Evolutionary conservation across 2,113 vertebrate genomes (phyloP).

Genomic region (Pelecanus crispus): DNA sequence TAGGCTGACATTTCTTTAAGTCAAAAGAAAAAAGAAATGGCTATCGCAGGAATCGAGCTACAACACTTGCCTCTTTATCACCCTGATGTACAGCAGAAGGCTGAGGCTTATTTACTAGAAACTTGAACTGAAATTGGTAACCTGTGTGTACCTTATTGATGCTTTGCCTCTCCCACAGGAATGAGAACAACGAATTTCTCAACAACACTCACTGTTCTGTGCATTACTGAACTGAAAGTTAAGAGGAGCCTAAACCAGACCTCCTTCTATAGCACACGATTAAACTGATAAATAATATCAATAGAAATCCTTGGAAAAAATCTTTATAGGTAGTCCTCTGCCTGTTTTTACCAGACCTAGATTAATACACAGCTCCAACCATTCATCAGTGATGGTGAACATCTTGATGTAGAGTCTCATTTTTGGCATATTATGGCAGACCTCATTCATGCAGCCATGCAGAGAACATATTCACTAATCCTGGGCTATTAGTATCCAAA

Average conservation of each 20-base stretch:
- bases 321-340: not conserved
- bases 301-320: not conserved
- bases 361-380: not conserved
- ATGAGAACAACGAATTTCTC: not conserved
- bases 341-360: not conserved
- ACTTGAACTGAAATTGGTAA: not conserved
- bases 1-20: not conserved
- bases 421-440: not conserved
- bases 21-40: not conserved
- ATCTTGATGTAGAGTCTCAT: not conserved
- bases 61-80: not conserved
- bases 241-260: not conserved
- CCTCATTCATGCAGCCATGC: not conserved
- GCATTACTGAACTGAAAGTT: not conserved
- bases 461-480: not conserved
- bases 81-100: not conserved
- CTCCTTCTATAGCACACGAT: not conserved
- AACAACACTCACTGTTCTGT: not conserved
- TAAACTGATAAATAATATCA: not conserved
- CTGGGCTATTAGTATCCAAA: not conserved
- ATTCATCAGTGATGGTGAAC: not conserved
- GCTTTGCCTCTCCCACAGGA: not conserved
- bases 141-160: not conserved
- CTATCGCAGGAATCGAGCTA: not conserved
- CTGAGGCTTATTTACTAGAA: slow-evolving; percentile 7